phyloP scores from a whole-genome alignment of 2,797 vertebrate genomes.

The Crenichthys baileyi region DNA sequence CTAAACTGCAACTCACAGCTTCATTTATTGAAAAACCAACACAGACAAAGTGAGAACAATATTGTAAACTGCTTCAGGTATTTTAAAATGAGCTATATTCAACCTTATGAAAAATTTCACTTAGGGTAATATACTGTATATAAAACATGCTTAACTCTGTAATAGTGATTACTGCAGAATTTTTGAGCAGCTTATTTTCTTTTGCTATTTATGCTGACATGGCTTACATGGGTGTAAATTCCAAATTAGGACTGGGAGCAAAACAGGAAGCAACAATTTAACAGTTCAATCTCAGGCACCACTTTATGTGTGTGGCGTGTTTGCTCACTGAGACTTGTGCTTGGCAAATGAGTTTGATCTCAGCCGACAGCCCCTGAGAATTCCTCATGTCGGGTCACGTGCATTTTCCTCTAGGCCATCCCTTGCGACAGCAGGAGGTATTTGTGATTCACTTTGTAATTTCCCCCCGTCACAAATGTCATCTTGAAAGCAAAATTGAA shows the following conservation, averaged over 20 bases:
- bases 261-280: constrained; percentile 22
- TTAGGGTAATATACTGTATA: background rate
- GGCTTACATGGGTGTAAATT: constrained; percentile 11
- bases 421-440: constrained; percentile 59
- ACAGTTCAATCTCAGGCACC: constrained; percentile 46
- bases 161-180: background rate
- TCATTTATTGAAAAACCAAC: background rate
- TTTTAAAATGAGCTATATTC: too few species aligned
- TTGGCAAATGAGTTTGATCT: constrained; percentile 78
- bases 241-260: constrained; percentile 19
- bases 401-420: constrained; percentile 70
- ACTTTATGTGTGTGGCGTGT: constrained; percentile 48
- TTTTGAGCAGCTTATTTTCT: background rate
- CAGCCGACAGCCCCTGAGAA: constrained; percentile 76
- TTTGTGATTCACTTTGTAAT: constrained; percentile 75
- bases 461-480: constrained; percentile 66
- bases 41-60: background rate
- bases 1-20: background rate
- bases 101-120: background rate
- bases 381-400: constrained; percentile 73
- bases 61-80: background rate
- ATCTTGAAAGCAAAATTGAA: constrained; percentile 66
- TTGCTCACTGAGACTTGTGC: constrained; percentile 66
- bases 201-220: constrained; percentile 9
- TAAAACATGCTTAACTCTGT: background rate